Percentiles rank a stretch among this genome's conserved stretches.
phyloP scores from a whole-genome alignment of 2,888 invertebrate species.

The Physocephala rufipes region DNA sequence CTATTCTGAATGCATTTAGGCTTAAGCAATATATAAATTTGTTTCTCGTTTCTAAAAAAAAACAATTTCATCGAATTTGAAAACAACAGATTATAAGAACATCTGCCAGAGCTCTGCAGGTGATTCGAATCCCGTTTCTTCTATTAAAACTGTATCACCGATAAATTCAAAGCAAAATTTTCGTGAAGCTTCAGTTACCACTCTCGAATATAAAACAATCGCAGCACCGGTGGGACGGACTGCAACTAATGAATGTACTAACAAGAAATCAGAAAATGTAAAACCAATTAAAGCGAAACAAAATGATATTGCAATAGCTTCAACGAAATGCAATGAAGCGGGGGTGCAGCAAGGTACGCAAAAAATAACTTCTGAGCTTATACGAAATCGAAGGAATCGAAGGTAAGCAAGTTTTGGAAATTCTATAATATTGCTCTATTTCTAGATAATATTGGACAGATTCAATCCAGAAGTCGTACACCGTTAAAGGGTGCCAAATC shows the following conservation, averaged over 20 bases:
- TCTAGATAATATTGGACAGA: constrained; percentile 2
- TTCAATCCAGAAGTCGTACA: not conserved
- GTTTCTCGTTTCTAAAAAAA: too few relatives aligned
- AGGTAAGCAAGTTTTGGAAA: too few relatives aligned
- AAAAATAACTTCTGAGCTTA: too few relatives aligned
- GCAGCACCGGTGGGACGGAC: too few relatives aligned
- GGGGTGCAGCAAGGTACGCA: not conserved
- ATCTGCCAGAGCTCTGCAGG: too few relatives aligned
- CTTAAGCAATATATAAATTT: too few relatives aligned
- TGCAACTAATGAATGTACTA: not conserved
- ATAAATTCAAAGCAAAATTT: not conserved
- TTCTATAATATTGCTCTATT: not conserved
- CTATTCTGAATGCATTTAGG: too few relatives aligned
- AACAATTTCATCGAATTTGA: too few relatives aligned
- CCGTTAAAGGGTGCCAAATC: not conserved
- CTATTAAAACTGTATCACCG: too few relatives aligned
- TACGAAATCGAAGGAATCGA: too few relatives aligned
- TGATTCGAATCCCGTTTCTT: too few relatives aligned
- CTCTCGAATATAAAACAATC: not conserved
- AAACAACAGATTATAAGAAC: too few relatives aligned
- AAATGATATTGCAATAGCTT: not conserved
- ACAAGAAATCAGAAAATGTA: not conserved
- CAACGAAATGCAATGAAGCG: not conserved
- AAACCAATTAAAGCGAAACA: not conserved
- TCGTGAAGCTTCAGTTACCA: not conserved